Base-by-base conservation (phyloP, 2,797 vertebrate species). In the Clarias pachynema region DNA sequence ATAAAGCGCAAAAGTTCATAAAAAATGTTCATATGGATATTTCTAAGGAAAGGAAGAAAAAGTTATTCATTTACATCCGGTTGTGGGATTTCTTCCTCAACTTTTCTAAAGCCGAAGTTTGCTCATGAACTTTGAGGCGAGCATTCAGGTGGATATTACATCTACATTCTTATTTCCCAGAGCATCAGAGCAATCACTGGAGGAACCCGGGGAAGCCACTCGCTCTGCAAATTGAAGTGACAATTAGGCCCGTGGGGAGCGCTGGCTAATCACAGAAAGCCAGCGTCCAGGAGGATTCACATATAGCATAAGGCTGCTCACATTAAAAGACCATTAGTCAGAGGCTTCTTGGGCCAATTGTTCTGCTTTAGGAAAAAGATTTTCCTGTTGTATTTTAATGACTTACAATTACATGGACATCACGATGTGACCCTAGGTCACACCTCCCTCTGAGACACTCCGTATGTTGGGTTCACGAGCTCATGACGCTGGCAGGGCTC, bases 201-300 rank as follows among this genome's bases (percentile, higher is more conserved):
- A 44, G 72, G 69, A 62, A 79, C 57, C 34, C 29, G 24, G 77
- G 12, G 62, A 87, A 85, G 53, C 20, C 80, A 49, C 53, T 68
- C 34, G 53, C 81, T 82, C 56, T 56, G 74, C 82, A 87, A 86
- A 86, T 82, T 70, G 70, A 56, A 82, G 80, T 77, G 82, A 75
- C 85, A 81, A 77, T 77, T 49, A 75, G 66, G 15, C 65, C 88
- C 44, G 37, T n/a, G 24, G 63, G 57, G 82, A 85, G 22, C 16
- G 31, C 5, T 31, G 34, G 53, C 40, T 83, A 86, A 85, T 86
- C 75, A 86, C 10, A 49, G 80, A 63, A 86, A 81, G 82, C 5
- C 20, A 59, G 44, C 62, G 63, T 84, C 74, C 62, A 49, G 68
- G 66, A 62, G 66, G 20, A 72, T 69, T 24, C 65, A 69, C 69